Evolutionary conservation across 2,888 invertebrate genomes (phyloP).

Genomic region (Brenthis hecate): DNA sequence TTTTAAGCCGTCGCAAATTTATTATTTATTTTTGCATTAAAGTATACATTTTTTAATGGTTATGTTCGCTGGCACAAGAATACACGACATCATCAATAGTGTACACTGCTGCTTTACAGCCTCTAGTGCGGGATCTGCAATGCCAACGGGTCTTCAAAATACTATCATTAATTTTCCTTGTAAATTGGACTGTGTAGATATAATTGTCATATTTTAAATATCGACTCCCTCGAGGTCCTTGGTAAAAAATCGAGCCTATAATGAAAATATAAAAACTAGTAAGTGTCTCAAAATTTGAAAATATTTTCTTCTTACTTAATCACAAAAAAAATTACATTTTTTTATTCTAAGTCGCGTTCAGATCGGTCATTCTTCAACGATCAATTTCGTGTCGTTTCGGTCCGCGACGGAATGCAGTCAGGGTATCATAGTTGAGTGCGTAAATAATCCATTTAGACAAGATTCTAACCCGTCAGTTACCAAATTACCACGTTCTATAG

Average conservation of each 20-base stretch:
- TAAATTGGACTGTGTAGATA: slow-evolving; percentile 31
- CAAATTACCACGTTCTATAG: no score
- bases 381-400: no score
- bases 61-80: slow-evolving; percentile 15
- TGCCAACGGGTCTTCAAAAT: slow-evolving; percentile 47
- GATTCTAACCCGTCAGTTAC: no score
- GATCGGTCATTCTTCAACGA: no score
- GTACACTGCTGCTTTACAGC: slow-evolving; percentile 49
- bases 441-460: no score
- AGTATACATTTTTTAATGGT: slow-evolving; percentile 6
- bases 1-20: no score
- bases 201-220: slow-evolving; percentile 18
- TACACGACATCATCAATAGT: slow-evolving; percentile 44
- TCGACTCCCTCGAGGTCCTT: not conserved
- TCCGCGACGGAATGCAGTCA: no score
- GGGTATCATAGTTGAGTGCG: no score
- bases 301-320: no score
- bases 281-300: no score
- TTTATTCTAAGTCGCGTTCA: no score
- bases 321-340: no score
- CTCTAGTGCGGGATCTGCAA: slow-evolving; percentile 48
- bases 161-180: slow-evolving; percentile 2
- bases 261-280: not conserved
- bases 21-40: not conserved
- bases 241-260: not conserved